Conservation (phyloP, 2,113 vertebrate genomes). For the Picathartes gymnocephalus region DNA sequence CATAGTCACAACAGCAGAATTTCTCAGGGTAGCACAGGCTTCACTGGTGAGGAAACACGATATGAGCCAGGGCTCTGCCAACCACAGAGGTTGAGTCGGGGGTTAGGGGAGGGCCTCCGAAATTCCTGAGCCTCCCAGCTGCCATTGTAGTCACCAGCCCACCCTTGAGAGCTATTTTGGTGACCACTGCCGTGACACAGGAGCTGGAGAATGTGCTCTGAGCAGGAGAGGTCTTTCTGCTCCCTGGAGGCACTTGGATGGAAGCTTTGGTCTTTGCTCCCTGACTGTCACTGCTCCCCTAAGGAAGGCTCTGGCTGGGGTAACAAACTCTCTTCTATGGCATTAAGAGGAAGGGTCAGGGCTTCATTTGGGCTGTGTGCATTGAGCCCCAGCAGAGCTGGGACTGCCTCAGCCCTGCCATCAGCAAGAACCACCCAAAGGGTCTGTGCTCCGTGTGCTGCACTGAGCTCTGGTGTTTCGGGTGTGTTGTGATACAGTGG, state of each 20-base stretch:
- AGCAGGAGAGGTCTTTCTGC: neutral
- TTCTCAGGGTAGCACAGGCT: neutral
- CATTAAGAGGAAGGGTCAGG: neutral
- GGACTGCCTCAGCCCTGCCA: neutral
- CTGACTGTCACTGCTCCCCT: neutral
- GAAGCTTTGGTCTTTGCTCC: neutral
- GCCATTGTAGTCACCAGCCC: slow-evolving; percentile 15
- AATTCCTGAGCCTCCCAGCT: slow-evolving; percentile 56
- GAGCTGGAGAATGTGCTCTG: neutral
- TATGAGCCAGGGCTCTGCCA: neutral
- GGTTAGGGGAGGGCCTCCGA: neutral
- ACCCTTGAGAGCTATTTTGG: slow-evolving; percentile 45
- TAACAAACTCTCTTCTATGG: neutral
- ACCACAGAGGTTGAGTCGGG: neutral
- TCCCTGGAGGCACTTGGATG: neutral
- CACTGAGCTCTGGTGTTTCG: neutral
- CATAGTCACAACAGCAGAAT: neutral
- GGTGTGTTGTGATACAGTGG: neutral
- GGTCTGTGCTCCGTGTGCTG: neutral
- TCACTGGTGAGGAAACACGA: neutral
- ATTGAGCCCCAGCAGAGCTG: neutral
- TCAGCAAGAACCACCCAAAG: neutral
- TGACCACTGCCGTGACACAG: neutral
- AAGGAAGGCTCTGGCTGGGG: neutral
- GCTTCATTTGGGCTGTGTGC: neutral